These are phyloP conservation scores for Crypturellus undulatus DNA, from an alignment of 2,113 vertebrate genomes.

Conservation along the genomic window DNA sequence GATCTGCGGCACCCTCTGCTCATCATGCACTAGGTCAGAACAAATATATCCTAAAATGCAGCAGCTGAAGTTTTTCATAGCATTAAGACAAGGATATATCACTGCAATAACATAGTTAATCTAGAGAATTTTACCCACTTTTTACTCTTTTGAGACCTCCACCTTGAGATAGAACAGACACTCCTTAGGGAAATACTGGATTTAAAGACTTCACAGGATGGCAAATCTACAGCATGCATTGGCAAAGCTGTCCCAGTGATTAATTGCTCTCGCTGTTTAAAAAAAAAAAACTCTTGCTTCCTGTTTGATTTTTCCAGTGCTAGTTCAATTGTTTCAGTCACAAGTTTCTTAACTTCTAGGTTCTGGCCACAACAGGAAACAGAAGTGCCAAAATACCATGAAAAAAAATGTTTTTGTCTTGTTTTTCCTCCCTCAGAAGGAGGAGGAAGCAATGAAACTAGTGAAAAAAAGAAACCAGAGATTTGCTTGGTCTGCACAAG, in stretches of 20 bases:
- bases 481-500: neutral
- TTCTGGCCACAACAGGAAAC: conserved; percentile 61
- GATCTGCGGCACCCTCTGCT: accelerated
- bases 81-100: neutral
- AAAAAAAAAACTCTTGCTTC: conserved; percentile 14
- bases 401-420: conserved; percentile 24
- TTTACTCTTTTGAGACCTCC: neutral
- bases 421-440: conserved; percentile 32
- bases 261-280: conserved; percentile 25
- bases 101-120: neutral
- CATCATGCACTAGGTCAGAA: neutral
- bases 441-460: conserved; percentile 31
- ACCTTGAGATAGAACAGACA: neutral
- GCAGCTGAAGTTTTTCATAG: neutral
- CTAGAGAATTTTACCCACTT: neutral
- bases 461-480: conserved; percentile 30
- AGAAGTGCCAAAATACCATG: conserved; percentile 60
- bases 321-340: conserved; percentile 53
- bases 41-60: neutral
- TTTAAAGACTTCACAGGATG: neutral
- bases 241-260: conserved; percentile 25
- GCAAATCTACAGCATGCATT: conserved; percentile 13
- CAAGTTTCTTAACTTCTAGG: conserved; percentile 50
- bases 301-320: conserved; percentile 53
- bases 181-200: neutral